Evolutionary conservation across 2,113 vertebrate genomes (phyloP).

Genomic region (Myotis yumanensis): DNA sequence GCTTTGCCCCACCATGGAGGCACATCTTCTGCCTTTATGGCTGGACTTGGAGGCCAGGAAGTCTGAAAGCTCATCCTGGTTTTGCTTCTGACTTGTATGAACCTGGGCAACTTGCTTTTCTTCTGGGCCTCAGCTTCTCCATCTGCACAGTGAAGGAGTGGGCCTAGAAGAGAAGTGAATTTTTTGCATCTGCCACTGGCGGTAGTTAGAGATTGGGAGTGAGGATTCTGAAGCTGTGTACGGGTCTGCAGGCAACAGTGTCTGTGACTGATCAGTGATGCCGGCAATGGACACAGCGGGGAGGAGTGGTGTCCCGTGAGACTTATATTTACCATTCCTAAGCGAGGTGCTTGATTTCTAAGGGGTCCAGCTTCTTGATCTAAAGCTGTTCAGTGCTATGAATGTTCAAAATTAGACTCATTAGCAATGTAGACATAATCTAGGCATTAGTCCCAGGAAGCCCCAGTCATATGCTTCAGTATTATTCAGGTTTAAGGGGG

Average conservation of each 20-base stretch:
- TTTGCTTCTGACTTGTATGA: conserved; percentile 30
- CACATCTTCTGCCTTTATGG: background rate
- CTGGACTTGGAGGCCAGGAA: background rate
- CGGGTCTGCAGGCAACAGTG: background rate
- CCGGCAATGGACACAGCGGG: background rate
- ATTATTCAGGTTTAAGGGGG: background rate
- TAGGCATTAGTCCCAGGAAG: background rate
- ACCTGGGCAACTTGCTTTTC: background rate
- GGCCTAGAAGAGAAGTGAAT: background rate
- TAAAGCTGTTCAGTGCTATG: background rate
- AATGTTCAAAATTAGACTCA: background rate
- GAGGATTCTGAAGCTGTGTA: background rate
- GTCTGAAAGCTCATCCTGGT: background rate
- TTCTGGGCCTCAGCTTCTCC: background rate
- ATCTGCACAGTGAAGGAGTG: background rate
- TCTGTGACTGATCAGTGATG: background rate
- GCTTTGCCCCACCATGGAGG: background rate
- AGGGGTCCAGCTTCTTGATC: background rate
- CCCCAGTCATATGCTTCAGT: background rate
- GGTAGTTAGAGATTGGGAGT: background rate
- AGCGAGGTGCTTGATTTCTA: background rate
- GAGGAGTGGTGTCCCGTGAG: background rate
- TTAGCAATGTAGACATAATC: background rate
- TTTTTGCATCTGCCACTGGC: background rate
- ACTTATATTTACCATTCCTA: background rate